Conservation (phyloP, 1,140 invertebrate genomes). For the Caerostris extrusa region DNA sequence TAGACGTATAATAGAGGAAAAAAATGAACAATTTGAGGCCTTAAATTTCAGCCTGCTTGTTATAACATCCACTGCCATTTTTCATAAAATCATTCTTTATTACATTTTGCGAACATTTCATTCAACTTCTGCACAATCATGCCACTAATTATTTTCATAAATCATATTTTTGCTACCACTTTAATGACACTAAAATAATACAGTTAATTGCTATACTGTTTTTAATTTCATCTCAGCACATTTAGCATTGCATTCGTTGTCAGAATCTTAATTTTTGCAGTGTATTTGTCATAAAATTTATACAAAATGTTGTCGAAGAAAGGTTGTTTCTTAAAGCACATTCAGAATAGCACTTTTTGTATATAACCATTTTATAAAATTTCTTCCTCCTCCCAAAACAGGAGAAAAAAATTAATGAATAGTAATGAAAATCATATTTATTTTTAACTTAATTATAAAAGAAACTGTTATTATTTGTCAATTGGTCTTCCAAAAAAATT, state of each 20-base stretch:
- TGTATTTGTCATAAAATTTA: no score
- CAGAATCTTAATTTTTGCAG: no score
- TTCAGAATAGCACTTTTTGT: background rate
- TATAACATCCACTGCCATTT: constrained; percentile 35
- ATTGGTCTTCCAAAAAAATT: constrained; percentile 3
- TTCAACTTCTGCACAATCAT: constrained; percentile 28
- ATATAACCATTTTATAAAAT: background rate
- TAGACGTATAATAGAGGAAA: background rate
- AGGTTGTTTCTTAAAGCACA: constrained; percentile 30
- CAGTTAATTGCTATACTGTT: background rate
- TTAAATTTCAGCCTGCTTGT: constrained; percentile 37
- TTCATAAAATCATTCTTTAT: background rate
- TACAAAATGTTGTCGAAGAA: background rate
- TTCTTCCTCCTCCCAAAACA: background rate
- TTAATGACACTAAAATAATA: background rate
- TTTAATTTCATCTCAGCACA: background rate
- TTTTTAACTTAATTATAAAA: background rate
- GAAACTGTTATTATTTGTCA: background rate
- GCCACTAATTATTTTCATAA: constrained; percentile 11
- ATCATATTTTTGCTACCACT: background rate
- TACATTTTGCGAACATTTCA: background rate
- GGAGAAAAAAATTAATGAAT: background rate
- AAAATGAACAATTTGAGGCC: background rate
- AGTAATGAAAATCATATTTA: background rate
- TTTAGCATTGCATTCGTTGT: background rate